Evolutionary conservation across 2,797 vertebrate genomes (phyloP).

Genomic region (Sebastes paucispinis): DNA sequence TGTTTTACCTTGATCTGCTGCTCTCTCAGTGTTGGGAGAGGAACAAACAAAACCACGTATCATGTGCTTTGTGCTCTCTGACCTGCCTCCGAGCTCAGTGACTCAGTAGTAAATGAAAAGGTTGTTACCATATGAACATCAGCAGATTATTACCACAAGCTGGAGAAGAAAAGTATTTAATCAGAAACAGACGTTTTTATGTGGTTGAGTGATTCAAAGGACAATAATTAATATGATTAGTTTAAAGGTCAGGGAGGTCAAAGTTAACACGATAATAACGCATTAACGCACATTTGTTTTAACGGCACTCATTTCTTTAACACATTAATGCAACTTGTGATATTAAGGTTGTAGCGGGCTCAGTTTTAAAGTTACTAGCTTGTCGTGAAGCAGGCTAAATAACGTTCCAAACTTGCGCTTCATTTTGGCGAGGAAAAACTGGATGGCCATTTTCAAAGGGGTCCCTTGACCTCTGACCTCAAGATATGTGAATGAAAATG

Average conservation of each 20-base stretch:
- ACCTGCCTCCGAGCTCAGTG: not conserved
- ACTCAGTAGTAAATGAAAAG: not conserved
- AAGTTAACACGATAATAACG: too few species aligned
- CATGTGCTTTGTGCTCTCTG: not conserved
- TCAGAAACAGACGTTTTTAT: not conserved
- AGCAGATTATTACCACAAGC: not conserved
- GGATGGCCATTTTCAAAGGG: too few species aligned
- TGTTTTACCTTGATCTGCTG: conserved; percentile 8
- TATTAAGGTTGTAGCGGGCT: too few species aligned
- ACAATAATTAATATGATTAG: not conserved
- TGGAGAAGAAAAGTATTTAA: not conserved
- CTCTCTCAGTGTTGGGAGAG: not conserved
- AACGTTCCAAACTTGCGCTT: fast-evolving
- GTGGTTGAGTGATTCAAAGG: not conserved
- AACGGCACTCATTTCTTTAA: too few species aligned
- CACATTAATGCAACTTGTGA: too few species aligned
- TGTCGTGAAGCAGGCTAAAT: fast-evolving
- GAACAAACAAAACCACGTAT: not conserved
- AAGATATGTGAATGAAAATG: too few species aligned
- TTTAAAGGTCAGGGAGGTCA: not conserved
- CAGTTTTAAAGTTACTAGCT: too few species aligned
- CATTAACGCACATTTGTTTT: too few species aligned
- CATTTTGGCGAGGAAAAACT: too few species aligned
- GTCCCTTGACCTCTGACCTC: too few species aligned
- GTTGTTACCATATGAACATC: not conserved